Base-by-base conservation (phyloP, 2,797 vertebrate genomes). In the Anguilla pacifica region DNA sequence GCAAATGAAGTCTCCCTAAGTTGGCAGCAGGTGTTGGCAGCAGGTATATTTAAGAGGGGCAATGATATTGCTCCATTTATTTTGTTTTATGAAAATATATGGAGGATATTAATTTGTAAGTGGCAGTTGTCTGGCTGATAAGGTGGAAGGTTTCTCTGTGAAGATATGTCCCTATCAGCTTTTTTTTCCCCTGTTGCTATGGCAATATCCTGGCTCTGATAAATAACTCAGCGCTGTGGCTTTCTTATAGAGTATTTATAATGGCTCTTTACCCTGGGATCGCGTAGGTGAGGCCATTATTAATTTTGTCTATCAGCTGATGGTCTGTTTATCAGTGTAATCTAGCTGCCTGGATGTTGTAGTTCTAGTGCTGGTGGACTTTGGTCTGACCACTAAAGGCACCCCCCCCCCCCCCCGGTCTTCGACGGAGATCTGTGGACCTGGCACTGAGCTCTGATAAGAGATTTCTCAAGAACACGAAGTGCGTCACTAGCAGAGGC, bases 371-470 rank as follows among this genome's bases (percentile, higher is more conserved):
- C 35, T 6, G n/a, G n/a, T 89, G 88, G 89, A 94, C 91, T 93
- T 90, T 91, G 89, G 28, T 79, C 86, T 85, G 57, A 49, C 25
- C 46, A 39, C 22, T 84, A 51, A 39, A 92, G 91, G 70, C 90
- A 91, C 35, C 35, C 35, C 90, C 90, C 92, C 92, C 11, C 64
- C 10, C 10, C 90, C 82, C 93, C 89, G 91, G 89, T 19, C 91
- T 87, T 91, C 49, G 83, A 82, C 83, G 64, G 87, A 81, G 85
- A 90, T 87, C 85, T 91, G 61, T 87, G 83, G 55, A 84, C 87
- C 77, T 61, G 59, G 72, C 84, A 86, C 79, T 81, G 19, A 87
- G 53, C 39, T 57, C 81, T 90, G 91, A 93, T 92, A 92, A 90
- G 89, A 90, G 31, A 77, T 31, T n/a, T 87, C 25, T 57, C 25